Conservation (phyloP, 1,140 invertebrate genomes). For the Platyscapa corneri region DNA sequence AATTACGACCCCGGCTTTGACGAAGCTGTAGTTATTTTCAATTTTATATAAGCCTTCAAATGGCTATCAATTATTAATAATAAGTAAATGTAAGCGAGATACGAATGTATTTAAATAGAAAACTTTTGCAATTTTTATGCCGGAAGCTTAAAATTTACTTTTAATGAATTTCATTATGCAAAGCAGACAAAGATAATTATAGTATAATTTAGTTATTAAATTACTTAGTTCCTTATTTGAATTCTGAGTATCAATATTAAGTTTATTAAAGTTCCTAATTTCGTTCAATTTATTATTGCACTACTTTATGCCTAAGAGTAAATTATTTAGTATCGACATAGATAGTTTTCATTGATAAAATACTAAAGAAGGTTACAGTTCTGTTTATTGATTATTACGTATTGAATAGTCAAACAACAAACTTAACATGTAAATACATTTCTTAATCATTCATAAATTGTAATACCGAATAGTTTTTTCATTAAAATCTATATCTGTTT, state of each 20-base stretch:
- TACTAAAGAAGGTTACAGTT: not conserved
- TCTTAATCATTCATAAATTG: not conserved
- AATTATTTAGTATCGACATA: not conserved
- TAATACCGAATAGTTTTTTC: not conserved
- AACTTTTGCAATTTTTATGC: not conserved
- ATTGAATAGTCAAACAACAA: too few relatives aligned
- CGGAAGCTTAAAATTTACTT: not conserved
- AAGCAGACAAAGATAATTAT: not conserved
- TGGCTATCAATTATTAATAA: not conserved
- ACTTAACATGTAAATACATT: not conserved
- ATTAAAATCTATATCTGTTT: not conserved
- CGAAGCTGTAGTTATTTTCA: not conserved
- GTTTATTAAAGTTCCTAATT: not conserved
- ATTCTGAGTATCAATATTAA: not conserved
- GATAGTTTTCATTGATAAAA: not conserved
- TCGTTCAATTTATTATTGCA: not conserved
- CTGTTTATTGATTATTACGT: not conserved
- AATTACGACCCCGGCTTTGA: not conserved
- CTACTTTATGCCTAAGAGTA: not conserved
- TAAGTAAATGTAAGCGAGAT: not conserved
- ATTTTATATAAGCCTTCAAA: not conserved
- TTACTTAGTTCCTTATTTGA: slow-evolving; percentile 18
- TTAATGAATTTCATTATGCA: not conserved
- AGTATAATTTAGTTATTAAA: not conserved
- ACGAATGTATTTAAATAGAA: not conserved